These are phyloP conservation scores for Lasius fuliginosus DNA, from an alignment of 2,888 invertebrate species.

Conservation along the genomic window DNA sequence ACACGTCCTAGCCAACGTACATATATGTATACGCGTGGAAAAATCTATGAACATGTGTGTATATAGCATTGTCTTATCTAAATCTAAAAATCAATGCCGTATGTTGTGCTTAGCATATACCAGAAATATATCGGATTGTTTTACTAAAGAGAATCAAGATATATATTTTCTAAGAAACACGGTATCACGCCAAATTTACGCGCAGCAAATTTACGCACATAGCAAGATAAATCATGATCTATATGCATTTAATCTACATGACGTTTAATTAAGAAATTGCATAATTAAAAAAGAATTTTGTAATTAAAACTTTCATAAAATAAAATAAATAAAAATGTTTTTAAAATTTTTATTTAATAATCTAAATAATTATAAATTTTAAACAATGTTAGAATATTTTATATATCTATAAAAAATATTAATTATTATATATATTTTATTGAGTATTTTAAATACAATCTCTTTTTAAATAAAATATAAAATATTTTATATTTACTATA, in stretches of 20 bases:
- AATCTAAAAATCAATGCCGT: constrained; percentile 80
- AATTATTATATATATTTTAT: neutral
- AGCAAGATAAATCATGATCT: neutral
- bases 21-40: neutral
- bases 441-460: neutral
- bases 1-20: neutral
- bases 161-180: constrained; percentile 32
- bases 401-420: neutral
- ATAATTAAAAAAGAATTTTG: neutral
- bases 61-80: constrained; percentile 70
- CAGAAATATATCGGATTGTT: constrained; percentile 23
- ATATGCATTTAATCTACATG: neutral
- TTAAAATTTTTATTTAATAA: neutral
- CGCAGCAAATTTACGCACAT: neutral
- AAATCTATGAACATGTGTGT: constrained; percentile 44
- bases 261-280: neutral
- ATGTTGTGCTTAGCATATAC: constrained; percentile 55
- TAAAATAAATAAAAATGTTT: neutral
- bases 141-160: constrained; percentile 47
- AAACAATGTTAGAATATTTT: neutral
- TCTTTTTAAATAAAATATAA: neutral
- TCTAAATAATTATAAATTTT: neutral
- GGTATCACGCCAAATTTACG: neutral
- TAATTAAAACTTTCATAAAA: neutral
- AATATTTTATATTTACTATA: neutral